A percentile compares a stretch with the other conserved stretches of the same genome.
Evolutionary conservation across 2,888 invertebrate species (phyloP).

Genomic region (Leuctra nigra): DNA sequence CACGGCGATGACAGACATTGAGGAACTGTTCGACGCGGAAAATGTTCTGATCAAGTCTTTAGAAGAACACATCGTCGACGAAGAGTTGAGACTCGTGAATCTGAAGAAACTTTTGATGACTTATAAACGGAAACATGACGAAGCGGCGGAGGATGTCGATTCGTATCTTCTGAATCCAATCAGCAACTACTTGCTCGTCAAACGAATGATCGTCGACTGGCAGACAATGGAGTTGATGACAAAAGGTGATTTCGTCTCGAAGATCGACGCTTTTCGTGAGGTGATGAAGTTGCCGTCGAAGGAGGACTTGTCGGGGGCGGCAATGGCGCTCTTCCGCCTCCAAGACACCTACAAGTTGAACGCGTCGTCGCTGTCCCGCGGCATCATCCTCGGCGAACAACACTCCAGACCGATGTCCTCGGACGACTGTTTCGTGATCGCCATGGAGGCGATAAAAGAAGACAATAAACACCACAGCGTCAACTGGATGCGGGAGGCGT

Average conservation of each 20-base stretch:
- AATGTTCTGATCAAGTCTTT: neutral
- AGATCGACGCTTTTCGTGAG: neutral
- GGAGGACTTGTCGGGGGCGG: neutral
- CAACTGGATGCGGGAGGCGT: neutral
- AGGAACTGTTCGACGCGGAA: neutral
- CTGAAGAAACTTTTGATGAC: neutral
- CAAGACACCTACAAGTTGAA: conserved; percentile 50
- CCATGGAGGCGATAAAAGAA: neutral
- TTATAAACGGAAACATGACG: neutral
- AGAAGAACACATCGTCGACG: neutral
- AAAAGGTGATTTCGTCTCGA: neutral
- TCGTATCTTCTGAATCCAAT: no score
- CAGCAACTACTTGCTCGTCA: neutral
- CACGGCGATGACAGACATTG: neutral
- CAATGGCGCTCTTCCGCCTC: conserved; percentile 47
- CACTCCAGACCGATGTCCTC: conserved; percentile 33
- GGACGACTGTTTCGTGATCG: neutral
- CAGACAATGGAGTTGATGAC: neutral
- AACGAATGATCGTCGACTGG: conserved; percentile 1
- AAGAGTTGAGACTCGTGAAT: neutral
- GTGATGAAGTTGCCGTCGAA: neutral
- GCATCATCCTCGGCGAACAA: conserved; percentile 31
- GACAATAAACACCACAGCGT: neutral
- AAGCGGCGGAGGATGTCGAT: no score
- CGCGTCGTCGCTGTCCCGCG: conserved; percentile 45